Evolutionary conservation across 2,113 vertebrate species (phyloP), one percentile per base, ranked within the genome.

Genomic region (Halcyon senegalensis): DNA sequence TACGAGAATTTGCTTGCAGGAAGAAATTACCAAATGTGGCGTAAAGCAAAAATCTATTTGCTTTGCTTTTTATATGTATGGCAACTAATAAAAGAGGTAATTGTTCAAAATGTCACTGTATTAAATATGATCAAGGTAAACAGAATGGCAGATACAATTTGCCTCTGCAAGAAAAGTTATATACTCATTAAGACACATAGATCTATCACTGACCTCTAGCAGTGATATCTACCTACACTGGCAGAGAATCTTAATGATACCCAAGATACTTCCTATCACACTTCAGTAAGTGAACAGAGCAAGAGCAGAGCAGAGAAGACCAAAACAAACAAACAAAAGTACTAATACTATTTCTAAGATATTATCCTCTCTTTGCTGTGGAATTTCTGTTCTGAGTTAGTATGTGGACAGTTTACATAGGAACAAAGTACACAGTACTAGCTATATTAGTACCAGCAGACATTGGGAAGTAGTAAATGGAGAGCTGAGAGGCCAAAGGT

Each of bases 401-500:
- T 12, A 70, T 4, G 9, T 9, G 23, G 5, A 81, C 1, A 82
- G 50, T 50, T 90, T 75, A 88, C 27, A 63, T 2, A 8, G 19
- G 59, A 84, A 63, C 37, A 77, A 89, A 55, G 63, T 46, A 90
- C 48, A 75, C 2, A 59, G 31, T 11, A 44, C 24, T 48, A 89
- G 48, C 28, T 94, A 92, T 80, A 74, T 44, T 84, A 55, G 23
- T 23, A 89, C 46, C 74, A 92, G 74, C 37, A 82, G 48, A 48
- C 23, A 89, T 2, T 1, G 0, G 67, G 67, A 92, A 84, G 51
- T 35, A 72, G 3, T 44, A 79, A 84, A 89, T 46, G 37, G 17
- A 78, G 83, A 35, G 2, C 25, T 53, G 62, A 35, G 39, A 77
- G 33, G 51, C 28, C 66, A 85, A 70, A 74, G 12, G 37, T 55